These are phyloP conservation scores for Perca fluviatilis DNA, from an alignment of 2,113 vertebrate species.

Conservation along the genomic window DNA sequence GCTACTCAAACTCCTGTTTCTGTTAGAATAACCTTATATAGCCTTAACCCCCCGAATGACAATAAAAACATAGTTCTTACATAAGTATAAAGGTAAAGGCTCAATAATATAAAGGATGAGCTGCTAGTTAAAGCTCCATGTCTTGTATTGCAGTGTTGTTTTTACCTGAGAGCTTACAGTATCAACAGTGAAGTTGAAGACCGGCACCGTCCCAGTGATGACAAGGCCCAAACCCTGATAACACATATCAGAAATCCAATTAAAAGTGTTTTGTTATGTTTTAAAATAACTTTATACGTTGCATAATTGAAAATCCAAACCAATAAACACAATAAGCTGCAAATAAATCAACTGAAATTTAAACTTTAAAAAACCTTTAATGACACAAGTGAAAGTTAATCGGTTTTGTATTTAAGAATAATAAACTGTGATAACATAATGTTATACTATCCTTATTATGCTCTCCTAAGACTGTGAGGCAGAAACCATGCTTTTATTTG, in stretches of 20 bases:
- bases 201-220: slow-evolving; percentile 96
- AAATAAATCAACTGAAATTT: not conserved
- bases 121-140: not conserved
- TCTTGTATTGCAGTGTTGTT: slow-evolving; percentile 6
- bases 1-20: not conserved
- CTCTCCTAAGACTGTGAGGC: not conserved
- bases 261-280: not conserved
- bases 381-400: not conserved
- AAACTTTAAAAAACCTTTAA: not conserved
- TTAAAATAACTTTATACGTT: not conserved
- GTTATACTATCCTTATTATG: too few relatives aligned
- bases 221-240: slow-evolving; percentile 94
- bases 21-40: slow-evolving; percentile 8
- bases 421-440: not conserved
- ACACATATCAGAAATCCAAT: not conserved
- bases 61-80: slow-evolving; percentile 6
- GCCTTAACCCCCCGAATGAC: not conserved
- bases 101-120: not conserved
- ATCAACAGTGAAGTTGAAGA: slow-evolving; percentile 96
- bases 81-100: slow-evolving; percentile 11
- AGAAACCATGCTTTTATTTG: not conserved
- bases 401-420: not conserved
- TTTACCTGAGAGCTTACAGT: slow-evolving; percentile 87
- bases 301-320: not conserved
- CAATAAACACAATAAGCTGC: not conserved